These are phyloP conservation scores for Threskiornis aethiopicus DNA, from an alignment of 2,797 vertebrate genomes.

Conservation along the genomic window DNA sequence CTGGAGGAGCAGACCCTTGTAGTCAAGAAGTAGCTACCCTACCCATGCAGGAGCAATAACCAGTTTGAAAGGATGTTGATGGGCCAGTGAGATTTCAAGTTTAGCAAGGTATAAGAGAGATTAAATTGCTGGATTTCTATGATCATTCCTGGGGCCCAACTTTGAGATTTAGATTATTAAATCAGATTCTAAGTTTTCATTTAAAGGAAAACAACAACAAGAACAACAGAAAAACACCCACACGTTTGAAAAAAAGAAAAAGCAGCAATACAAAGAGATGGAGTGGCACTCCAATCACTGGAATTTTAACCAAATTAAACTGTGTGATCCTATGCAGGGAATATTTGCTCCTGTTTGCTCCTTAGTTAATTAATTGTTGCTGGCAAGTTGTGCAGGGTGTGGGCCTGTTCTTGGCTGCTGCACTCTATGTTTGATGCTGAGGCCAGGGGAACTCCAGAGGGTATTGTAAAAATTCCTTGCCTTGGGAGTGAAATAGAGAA, in stretches of 20 bases:
- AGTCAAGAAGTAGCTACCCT: neutral
- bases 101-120: neutral
- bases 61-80: neutral
- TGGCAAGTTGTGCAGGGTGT: slow-evolving; percentile 63
- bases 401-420: slow-evolving; percentile 66
- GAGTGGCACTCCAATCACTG: slow-evolving; percentile 57
- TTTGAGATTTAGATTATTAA: slow-evolving; percentile 17
- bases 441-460: slow-evolving; percentile 71
- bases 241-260: neutral
- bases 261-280: slow-evolving; percentile 7
- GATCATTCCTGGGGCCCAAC: neutral
- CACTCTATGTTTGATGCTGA: slow-evolving; percentile 61
- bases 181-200: neutral
- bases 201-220: slow-evolving; percentile 25
- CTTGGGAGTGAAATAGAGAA: slow-evolving; percentile 58
- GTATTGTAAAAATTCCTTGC: slow-evolving; percentile 68
- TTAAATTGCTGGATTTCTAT: neutral
- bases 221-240: slow-evolving; percentile 8
- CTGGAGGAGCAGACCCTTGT: neutral
- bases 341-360: slow-evolving; percentile 67
- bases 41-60: neutral
- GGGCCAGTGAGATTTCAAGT: neutral
- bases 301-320: slow-evolving; percentile 59
- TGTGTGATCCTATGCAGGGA: slow-evolving; percentile 41
- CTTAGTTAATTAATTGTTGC: slow-evolving; percentile 67